Base-by-base conservation (phyloP, 2,113 vertebrate species). In the Nesogale talazaci region DNA sequence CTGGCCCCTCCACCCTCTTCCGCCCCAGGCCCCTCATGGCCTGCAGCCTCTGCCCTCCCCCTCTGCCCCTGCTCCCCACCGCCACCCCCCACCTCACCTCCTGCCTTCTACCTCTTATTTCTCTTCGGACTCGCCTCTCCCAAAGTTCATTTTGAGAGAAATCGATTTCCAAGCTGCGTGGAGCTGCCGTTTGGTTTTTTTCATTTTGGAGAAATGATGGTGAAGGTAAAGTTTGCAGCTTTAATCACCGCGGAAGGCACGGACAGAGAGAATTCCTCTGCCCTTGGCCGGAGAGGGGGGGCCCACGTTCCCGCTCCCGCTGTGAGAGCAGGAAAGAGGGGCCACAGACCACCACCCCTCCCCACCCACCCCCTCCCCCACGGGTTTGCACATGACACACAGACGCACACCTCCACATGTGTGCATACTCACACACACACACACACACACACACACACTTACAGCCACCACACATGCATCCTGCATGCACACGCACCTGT, bases 81-180 rank as follows among this genome's bases (percentile, higher is more conserved):
- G n/a, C 65, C 5, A 46, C 10, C 5, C 42, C 78, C 65, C 31
- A 20, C 56, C 67, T 12, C 63, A 70, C 74, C 59, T 42, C 82
- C 65, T 25, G 19, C 56, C 67, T 65, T 40, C 78, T 4, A 67
- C 63, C 77, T 90, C 59, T 92, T 59, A 83, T 86, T 93, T 95
- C 92, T 95, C 86, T 83, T 85, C 40, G 72, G 90, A 94, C 91
- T 72, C 65, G 0, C 75, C 77, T 81, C 87, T 75, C 84, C 77
- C n/a, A 96, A 97, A 94, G 70, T 96, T 97, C 96, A 94, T 96
- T 92, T 94, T 59, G 93, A 96, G 95, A 95, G 92, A 94, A 94
- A 96, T 94, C 89, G 78, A 96, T 95, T 97, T 93, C 94, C 46
- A 67, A 93, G 89, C 95, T 89, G 78, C 88, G 95, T 57, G 69